Evolutionary conservation across 2,797 vertebrate species (phyloP).

Genomic region (Enteromius fasciolatus): DNA sequence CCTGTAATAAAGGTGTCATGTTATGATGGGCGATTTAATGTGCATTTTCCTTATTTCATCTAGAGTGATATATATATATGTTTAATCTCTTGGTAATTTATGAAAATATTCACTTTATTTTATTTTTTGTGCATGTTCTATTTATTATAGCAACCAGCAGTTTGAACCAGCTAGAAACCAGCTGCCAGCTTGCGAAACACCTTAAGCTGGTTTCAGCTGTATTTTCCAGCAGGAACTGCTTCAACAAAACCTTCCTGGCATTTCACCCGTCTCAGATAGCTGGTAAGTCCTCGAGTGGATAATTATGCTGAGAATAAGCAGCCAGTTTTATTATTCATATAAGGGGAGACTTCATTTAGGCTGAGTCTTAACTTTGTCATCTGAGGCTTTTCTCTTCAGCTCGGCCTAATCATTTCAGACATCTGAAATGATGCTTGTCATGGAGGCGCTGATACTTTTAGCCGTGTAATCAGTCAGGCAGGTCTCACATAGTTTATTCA

Average conservation of each 20-base stretch:
- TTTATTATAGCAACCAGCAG: not conserved
- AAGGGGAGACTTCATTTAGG: slow-evolving; percentile 17
- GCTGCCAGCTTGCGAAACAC: not conserved
- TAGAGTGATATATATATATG: not conserved
- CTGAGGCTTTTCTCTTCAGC: slow-evolving; percentile 15
- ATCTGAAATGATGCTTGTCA: slow-evolving; percentile 40
- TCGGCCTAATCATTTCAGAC: slow-evolving; percentile 18
- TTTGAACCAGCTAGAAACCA: not conserved
- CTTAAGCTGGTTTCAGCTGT: not conserved
- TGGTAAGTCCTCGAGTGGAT: slow-evolving; percentile 27
- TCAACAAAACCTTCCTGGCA: slow-evolving; percentile 8
- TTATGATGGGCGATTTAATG: slow-evolving; percentile 31
- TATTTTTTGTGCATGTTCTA: not conserved
- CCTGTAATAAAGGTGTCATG: slow-evolving; percentile 60
- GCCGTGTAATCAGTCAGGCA: slow-evolving; percentile 17
- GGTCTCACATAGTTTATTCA: slow-evolving; percentile 27
- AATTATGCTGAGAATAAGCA: slow-evolving; percentile 9
- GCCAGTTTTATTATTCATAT: slow-evolving; percentile 18
- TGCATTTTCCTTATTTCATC: slow-evolving; percentile 3
- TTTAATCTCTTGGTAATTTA: not conserved
- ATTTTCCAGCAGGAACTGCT: not conserved
- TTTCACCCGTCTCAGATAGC: slow-evolving; percentile 6
- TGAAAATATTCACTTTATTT: not conserved
- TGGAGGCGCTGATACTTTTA: slow-evolving; percentile 21
- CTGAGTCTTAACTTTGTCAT: slow-evolving; percentile 22